phyloP scores from a whole-genome alignment of 2,797 vertebrate species.

The Babyrousa celebensis region DNA sequence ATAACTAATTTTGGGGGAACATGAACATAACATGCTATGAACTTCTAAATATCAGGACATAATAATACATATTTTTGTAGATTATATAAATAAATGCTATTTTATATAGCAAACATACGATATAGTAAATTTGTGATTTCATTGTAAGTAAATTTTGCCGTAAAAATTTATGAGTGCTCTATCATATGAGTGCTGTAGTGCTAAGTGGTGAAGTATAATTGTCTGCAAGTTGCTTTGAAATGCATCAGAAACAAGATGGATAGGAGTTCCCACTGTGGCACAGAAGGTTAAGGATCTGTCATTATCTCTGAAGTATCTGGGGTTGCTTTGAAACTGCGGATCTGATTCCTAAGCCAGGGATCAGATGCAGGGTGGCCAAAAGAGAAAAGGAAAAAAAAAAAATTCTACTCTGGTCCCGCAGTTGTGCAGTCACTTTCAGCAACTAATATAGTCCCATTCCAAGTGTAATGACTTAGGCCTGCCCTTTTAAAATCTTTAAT shows the following conservation, averaged over 20 bases:
- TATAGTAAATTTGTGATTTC: not conserved
- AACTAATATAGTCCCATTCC: not conserved
- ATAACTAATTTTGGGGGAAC: not conserved
- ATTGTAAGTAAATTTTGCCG: not conserved
- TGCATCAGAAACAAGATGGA: not conserved
- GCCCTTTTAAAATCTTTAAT: not conserved
- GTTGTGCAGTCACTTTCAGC: slow-evolving; percentile 3
- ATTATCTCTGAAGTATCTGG: too few relatives aligned
- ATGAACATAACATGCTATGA: not conserved
- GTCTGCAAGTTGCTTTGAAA: not conserved
- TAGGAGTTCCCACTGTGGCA: not conserved
- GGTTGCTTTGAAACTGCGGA: too few relatives aligned
- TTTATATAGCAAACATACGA: not conserved
- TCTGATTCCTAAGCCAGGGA: too few relatives aligned
- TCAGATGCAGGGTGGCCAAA: too few relatives aligned
- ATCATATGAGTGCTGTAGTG: not conserved
- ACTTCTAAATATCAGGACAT: slow-evolving; percentile 8
- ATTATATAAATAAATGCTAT: not conserved
- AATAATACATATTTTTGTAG: not conserved
- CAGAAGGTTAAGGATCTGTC: too few relatives aligned
- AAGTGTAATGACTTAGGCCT: not conserved
- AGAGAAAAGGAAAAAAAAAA: too few relatives aligned
- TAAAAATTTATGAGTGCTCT: not conserved
- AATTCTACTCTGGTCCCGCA: not conserved
- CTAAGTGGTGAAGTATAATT: not conserved